Percentiles rank a stretch among this genome's conserved stretches.
These are phyloP conservation scores for Octopus sinensis DNA, from an alignment of 1,140 invertebrate species.

Conservation along the genomic window DNA sequence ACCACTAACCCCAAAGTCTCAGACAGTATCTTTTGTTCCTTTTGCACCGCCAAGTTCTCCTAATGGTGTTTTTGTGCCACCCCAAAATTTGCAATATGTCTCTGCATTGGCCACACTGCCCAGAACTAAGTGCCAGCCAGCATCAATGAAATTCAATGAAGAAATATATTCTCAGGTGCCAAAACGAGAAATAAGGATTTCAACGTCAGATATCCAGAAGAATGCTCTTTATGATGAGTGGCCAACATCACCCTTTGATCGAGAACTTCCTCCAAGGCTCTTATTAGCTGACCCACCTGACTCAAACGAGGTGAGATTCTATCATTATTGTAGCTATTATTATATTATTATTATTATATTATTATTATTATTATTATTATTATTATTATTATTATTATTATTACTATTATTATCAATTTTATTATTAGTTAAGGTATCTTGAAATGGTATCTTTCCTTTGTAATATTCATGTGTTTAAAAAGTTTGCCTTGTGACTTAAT, in stretches of 20 bases:
- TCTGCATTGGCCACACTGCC: slow-evolving; percentile 47
- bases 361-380: no score
- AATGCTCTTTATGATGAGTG: slow-evolving; percentile 1
- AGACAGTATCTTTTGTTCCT: slow-evolving; percentile 38
- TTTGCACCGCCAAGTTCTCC: slow-evolving; percentile 30
- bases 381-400: no score
- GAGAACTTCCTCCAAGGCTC: background rate
- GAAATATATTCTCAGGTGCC: background rate
- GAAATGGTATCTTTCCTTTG: no score
- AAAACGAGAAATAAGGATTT: background rate
- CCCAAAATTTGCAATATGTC: slow-evolving; percentile 35
- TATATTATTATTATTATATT: no score
- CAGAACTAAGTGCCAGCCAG: slow-evolving; percentile 16
- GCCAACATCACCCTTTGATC: background rate
- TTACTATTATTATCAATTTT: no score
- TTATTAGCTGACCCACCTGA: background rate
- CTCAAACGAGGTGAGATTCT: background rate
- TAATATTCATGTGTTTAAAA: no score
- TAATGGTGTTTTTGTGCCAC: slow-evolving; percentile 19
- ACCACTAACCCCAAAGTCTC: slow-evolving; percentile 48
- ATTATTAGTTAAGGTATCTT: no score
- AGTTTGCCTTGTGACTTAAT: no score
- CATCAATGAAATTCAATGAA: background rate
- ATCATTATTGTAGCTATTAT: no score
- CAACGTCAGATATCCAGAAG: background rate